Base-by-base conservation (phyloP, 2,113 vertebrate genomes). In the Tetrax tetrax region DNA sequence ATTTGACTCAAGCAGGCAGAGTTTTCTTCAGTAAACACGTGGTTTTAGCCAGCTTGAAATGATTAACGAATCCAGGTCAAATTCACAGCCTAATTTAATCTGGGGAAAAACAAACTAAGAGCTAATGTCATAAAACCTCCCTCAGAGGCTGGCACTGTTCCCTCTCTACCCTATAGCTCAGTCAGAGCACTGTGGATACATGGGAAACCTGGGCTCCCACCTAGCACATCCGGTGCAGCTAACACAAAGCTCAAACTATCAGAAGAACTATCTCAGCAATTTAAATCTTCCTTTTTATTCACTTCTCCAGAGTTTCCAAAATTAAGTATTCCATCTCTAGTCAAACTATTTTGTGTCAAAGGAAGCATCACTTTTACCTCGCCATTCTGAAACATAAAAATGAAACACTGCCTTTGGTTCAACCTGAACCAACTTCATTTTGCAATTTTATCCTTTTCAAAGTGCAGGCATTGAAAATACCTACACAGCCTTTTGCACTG, bases 61-160 rank as follows among this genome's bases (percentile, higher is more conserved):
- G 48, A 92, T 89, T 92, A 61, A 83, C 28, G 63, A 81, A 90
- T 59, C 56, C 79, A 95, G 71, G 59, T 90, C 71, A 81, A 83
- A 89, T 65, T 76, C 74, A 76, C 50, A 43, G 61, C 60, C 86
- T 84, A 82, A 87, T 84, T 95, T 95, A 27, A 84, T 71, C 77
- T 69, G 48, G 57, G 51, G 35, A 65, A 86, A 93, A 93, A 61
- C n/a, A 80, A 80, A 53, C 23, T 37, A 31, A 82, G 35, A 82
- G n/a, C 15, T 48, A 75, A 19, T 60, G 61, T 28, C 38, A 24
- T 37, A 84, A 87, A 87, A 57, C 24, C 48, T 81, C 29, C 53
- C 54, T 76, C 59, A 43, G 51, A 77, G 38, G 35, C 66, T 64
- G 57, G 51, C 89, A 54, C n/a, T 59, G 37, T 14, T 92, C 35